Evolutionary conservation across 2,797 vertebrate species (phyloP).

Genomic region (Falco naumanni): DNA sequence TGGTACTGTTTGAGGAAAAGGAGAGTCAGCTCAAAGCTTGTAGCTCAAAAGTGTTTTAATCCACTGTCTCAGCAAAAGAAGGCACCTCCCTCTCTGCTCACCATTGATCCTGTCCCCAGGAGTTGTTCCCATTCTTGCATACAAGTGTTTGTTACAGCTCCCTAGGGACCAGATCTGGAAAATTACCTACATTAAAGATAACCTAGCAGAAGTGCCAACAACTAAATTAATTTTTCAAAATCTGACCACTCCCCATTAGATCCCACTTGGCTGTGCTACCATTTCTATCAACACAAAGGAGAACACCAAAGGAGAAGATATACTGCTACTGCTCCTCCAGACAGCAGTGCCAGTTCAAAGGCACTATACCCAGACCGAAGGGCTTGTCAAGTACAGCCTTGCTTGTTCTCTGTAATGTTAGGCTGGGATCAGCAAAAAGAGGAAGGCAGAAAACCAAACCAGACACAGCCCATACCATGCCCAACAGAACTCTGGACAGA

Average conservation of each 20-base stretch:
- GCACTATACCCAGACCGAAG: background rate
- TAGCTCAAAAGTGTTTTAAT: background rate
- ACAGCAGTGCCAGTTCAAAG: background rate
- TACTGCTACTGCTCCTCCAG: background rate
- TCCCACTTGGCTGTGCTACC: background rate
- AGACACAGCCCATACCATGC: background rate
- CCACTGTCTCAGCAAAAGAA: background rate
- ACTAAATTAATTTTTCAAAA: background rate
- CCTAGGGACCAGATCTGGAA: background rate
- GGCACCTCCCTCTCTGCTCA: background rate
- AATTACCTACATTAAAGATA: background rate
- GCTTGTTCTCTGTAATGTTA: background rate
- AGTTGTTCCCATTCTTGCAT: background rate
- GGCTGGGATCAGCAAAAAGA: background rate
- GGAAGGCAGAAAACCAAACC: background rate
- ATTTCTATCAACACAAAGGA: background rate
- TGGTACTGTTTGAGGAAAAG: fast-evolving
- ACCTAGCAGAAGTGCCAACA: background rate
- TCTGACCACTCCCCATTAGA: background rate
- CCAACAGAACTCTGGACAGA: background rate
- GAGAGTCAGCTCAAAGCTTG: background rate
- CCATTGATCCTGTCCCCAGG: background rate
- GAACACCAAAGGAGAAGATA: background rate
- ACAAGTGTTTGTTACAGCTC: background rate
- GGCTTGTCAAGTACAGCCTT: background rate